Percentiles rank a stretch among this genome's conserved stretches.
Conservation (phyloP, 2,888 invertebrate species). For the Mechanitis messenoides region DNA sequence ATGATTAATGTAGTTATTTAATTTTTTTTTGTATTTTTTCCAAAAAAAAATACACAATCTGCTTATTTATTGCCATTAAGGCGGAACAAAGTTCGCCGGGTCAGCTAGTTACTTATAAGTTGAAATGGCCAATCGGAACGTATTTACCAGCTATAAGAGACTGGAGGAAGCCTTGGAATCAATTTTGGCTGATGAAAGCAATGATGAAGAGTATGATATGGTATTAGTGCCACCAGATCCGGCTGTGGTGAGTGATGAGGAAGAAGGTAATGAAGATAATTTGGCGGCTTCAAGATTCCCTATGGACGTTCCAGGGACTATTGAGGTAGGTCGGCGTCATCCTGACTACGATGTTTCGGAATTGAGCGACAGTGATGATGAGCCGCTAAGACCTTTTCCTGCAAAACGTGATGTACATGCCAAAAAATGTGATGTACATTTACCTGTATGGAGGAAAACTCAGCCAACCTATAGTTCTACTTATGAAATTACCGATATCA, state of each 20-base stretch:
- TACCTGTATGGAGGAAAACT: constrained; percentile 28
- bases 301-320: constrained; percentile 30
- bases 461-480: constrained; percentile 28
- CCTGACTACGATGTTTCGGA: constrained; percentile 25
- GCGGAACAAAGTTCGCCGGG: no score
- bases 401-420: constrained; percentile 26
- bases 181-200: constrained; percentile 28
- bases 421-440: constrained; percentile 26
- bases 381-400: constrained; percentile 26
- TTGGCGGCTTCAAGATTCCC: constrained; percentile 26
- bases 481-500: constrained; percentile 28
- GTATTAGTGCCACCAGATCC: constrained; percentile 28
- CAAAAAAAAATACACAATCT: no score
- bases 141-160: constrained; percentile 26
- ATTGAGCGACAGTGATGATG: constrained; percentile 26
- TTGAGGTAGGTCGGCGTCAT: constrained; percentile 26
- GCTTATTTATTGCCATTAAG: no score
- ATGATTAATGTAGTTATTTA: no score
- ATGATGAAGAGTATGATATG: constrained; percentile 28
- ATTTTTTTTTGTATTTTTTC: no score
- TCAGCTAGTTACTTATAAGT: constrained; percentile 21
- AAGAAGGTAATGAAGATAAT: constrained; percentile 31
- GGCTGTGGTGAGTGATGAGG: constrained; percentile 30
- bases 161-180: constrained; percentile 28
- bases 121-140: constrained; percentile 26